Evolutionary conservation across 37 sponge, comb jelly and placozoan species (phyloP), one percentile per base, ranked within the genome.

Genomic region (Beroe forskalii): DNA sequence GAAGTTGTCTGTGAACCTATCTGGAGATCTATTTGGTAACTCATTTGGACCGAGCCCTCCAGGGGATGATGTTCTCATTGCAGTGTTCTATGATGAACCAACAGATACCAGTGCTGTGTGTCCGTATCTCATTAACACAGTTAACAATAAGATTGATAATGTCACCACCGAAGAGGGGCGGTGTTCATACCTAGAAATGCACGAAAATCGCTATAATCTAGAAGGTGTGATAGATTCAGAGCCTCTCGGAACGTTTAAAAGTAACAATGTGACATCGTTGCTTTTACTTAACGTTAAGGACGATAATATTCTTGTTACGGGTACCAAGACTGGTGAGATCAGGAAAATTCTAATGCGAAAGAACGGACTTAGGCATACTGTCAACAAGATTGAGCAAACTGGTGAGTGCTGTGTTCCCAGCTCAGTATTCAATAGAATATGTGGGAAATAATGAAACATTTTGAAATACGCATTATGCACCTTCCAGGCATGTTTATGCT

Each of bases 1-100:
- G 19, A 69, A 33, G 4, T 37, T 69, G 9, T 27, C 72, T 14
- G 72, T 69, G 38, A 69, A 69, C 38, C 72, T 69, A 2, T 36
- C 38, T 2, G 37, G 28, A 28, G 32, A 89, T 33, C 23, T 14
- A 66, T 41, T 41, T 76, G 63, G 90, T 32, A 27, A 6, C 27
- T 64, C 66, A 3, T n/a, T n/a, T n/a, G n/a, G n/a, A n/a, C n/a
- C n/a, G n/a, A n/a, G n/a, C n/a, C n/a, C n/a, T n/a, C 20, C 12
- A 43, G 86, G 86, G 25, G 55, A 80, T 3, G 55, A 80, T 3
- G 24, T 80, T n/a, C 86, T 80, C 86, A 80, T 80, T 25, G 86
- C 55, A 6, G 30, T 80, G 40, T 80, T 80, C 20, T 80, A 42
- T 43, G 86, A 80, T 42, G 40, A 23, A 2, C 19, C 86, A n/a